Base-by-base conservation (phyloP, 2,797 vertebrate species). In the Siniperca undulata region DNA sequence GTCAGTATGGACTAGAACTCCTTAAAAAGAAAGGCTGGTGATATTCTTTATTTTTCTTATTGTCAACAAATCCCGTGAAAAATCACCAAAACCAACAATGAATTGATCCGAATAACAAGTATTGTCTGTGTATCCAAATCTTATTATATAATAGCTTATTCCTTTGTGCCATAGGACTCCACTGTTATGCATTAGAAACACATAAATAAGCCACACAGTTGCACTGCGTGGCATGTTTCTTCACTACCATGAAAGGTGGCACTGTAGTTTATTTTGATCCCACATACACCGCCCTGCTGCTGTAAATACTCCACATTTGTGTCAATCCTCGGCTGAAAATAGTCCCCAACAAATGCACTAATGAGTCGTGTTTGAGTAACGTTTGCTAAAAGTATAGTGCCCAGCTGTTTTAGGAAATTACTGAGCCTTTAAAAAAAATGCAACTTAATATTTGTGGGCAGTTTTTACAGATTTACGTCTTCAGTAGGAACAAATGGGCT, bases 1-100 rank as follows among this genome's bases (percentile, higher is more conserved):
- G 24, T 59, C 75, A 14, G 11, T 62, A 30, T 59, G 30, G 17
- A 42, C 27, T 72, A 87, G 64, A 67, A 5, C 44, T 56, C 40
- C 36, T 17, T 3, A 40, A 20, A 17, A 7, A 16, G 50, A 20
- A 16, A 36, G 4, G 4, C 34, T 11, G 16, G 48, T 50, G 48
- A 50, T 24, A 11, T 11, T 74, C 1, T 22, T 50, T 55, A 20
- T 58, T 74, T 74, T 13, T 17, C 2, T 50, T 44, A 58, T 8
- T 38, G 7, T 52, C 8, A 48, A 44, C 20, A 78, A 81, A 71
- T 30, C 4, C 40, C 9, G 19, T 3, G 0, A 73, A 56, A 38
- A n/a, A 40, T 40, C 11, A 36, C 40, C n/a, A 13, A 59, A 59
- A 58, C 22, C 19, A 48, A 27, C n/a, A 38, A n/a, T 34, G 6